Percentiles rank a stretch among this genome's conserved stretches.
These are phyloP conservation scores for Lypha dubia DNA, from an alignment of 2,888 invertebrate genomes.

Conservation along the genomic window DNA sequence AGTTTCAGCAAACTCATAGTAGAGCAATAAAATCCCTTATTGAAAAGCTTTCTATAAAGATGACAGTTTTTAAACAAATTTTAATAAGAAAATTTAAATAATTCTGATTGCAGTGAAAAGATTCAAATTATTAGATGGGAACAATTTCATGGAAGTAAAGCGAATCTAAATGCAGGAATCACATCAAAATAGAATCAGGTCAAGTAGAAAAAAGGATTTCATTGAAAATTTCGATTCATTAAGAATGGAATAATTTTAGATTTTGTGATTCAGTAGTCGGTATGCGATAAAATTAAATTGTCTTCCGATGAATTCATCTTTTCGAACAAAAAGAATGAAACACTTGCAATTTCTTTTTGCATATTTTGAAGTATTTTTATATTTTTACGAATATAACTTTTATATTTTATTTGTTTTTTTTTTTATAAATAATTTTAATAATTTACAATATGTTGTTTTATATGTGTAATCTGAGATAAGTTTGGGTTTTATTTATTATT, in stretches of 20 bases:
- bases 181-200: background rate
- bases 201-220: background rate
- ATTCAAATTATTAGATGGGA: background rate
- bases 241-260: too few species aligned
- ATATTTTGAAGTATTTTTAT: constrained; percentile 64
- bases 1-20: background rate
- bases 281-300: too few species aligned
- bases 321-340: constrained; percentile 23
- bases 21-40: constrained; percentile 4
- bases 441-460: constrained; percentile 70
- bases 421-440: constrained; percentile 75
- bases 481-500: constrained; percentile 57
- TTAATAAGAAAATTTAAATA: background rate
- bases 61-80: background rate
- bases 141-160: background rate
- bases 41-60: background rate
- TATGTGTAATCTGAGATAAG: constrained; percentile 68
- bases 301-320: too few species aligned
- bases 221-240: too few species aligned
- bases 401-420: constrained; percentile 66
- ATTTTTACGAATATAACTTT: constrained; percentile 72
- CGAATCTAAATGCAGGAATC: background rate
- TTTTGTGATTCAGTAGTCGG: too few species aligned
- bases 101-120: background rate
- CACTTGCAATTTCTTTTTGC: constrained; percentile 21